These are phyloP conservation scores for Diceros bicornis DNA, from an alignment of 2,797 vertebrate species.

Conservation along the genomic window DNA sequence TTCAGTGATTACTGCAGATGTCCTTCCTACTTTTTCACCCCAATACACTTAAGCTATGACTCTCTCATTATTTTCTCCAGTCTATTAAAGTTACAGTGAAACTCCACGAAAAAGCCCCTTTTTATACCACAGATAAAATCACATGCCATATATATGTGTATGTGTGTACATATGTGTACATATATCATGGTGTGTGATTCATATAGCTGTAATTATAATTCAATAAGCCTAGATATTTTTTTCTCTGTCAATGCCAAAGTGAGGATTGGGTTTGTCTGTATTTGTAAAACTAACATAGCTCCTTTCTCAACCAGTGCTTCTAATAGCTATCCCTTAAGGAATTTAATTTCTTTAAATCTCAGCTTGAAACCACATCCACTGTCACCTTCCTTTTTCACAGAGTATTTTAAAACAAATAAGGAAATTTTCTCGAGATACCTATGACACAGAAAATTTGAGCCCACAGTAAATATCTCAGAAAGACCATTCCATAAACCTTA, in stretches of 20 bases:
- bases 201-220: conserved; percentile 63
- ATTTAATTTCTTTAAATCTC: neutral
- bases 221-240: conserved; percentile 30
- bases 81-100: conserved; percentile 67
- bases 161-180: neutral
- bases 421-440: conserved; percentile 22
- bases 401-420: conserved; percentile 46
- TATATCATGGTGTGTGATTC: neutral
- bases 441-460: neutral
- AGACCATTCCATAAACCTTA: neutral
- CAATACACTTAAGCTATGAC: conserved; percentile 33
- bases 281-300: neutral
- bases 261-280: neutral
- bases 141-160: neutral
- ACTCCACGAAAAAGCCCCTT: conserved; percentile 27
- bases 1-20: neutral
- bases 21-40: conserved; percentile 51
- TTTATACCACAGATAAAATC: conserved; percentile 62
- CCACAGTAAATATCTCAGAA: conserved; percentile 14
- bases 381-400: neutral
- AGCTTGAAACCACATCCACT: neutral
- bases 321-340: conserved; percentile 13
- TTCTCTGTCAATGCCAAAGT: conserved; percentile 22
- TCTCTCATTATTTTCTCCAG: conserved; percentile 62
- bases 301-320: conserved; percentile 16